Evolutionary conservation across 2,888 invertebrate species (phyloP).

Genomic region (Aleiodes testaceus): DNA sequence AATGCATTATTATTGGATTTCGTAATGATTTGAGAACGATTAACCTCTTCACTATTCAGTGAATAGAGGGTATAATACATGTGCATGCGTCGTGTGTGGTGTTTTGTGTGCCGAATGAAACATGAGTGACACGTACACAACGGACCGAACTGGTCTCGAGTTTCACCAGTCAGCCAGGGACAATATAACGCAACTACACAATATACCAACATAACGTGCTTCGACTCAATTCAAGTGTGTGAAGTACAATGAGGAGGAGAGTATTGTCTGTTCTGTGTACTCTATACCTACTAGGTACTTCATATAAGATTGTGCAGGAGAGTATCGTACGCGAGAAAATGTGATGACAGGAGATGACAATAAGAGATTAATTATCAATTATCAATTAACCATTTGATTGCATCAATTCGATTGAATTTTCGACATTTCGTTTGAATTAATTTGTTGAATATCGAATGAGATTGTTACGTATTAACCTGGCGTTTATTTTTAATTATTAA

Average conservation of each 20-base stretch:
- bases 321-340: too few relatives aligned
- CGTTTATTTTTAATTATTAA: too few relatives aligned
- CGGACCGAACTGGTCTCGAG: slow-evolving; percentile 16
- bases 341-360: too few relatives aligned
- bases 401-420: too few relatives aligned
- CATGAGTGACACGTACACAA: slow-evolving; percentile 26
- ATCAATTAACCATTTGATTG: too few relatives aligned
- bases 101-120: slow-evolving; percentile 1
- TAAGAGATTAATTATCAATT: too few relatives aligned
- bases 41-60: slow-evolving; percentile 9
- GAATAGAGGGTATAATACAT: slow-evolving; percentile 49
- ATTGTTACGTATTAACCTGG: too few relatives aligned
- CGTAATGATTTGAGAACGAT: not conserved
- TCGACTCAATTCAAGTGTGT: slow-evolving; percentile 30
- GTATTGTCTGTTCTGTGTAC: not conserved
- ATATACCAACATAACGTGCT: slow-evolving; percentile 23
- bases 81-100: slow-evolving; percentile 33
- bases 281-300: slow-evolving; percentile 11
- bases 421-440: too few relatives aligned
- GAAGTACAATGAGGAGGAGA: not conserved
- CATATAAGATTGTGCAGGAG: too few relatives aligned
- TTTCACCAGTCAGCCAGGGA: slow-evolving; percentile 16
- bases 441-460: too few relatives aligned
- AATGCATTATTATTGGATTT: not conserved
- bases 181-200: slow-evolving; percentile 19